Conservation (phyloP, 53 echinoderm and acorn worm genomes). For the Patiria pectinifera region DNA sequence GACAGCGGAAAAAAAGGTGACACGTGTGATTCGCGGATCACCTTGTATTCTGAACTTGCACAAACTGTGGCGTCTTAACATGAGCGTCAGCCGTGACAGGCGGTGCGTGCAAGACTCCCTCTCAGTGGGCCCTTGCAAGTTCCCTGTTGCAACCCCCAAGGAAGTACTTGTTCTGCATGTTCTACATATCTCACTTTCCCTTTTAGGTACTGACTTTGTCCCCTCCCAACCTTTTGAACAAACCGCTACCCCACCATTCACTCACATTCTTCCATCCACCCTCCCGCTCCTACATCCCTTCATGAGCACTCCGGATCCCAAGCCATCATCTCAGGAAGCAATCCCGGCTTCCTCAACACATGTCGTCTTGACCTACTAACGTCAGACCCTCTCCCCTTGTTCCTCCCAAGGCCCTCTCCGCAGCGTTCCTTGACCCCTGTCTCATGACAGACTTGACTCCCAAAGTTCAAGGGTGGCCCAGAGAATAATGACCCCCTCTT, state of each 20-base stretch:
- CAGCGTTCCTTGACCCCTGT: slow-evolving; percentile 2
- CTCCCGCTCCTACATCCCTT: neutral
- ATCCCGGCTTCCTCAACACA: neutral
- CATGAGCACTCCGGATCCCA: neutral
- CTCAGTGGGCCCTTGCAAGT: too few species aligned
- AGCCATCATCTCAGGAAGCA: neutral
- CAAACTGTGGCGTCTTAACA: too few species aligned
- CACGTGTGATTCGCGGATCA: too few species aligned
- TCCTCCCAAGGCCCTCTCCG: neutral
- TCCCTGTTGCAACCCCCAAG: too few species aligned
- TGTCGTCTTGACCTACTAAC: neutral
- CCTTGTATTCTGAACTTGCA: too few species aligned
- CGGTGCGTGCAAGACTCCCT: too few species aligned
- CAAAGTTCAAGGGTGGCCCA: neutral
- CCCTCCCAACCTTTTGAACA: neutral
- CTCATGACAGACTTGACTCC: neutral
- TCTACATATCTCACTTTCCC: neutral
- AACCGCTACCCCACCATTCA: neutral
- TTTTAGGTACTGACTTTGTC: neutral
- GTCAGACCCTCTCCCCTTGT: neutral
- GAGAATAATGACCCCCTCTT: neutral
- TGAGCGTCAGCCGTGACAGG: too few species aligned
- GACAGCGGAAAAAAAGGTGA: too few species aligned
- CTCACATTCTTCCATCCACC: neutral
- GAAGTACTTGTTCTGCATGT: too few species aligned